These are phyloP conservation scores for Geophilus truncorum DNA, from an alignment of 2,888 invertebrate genomes.

Conservation along the genomic window DNA sequence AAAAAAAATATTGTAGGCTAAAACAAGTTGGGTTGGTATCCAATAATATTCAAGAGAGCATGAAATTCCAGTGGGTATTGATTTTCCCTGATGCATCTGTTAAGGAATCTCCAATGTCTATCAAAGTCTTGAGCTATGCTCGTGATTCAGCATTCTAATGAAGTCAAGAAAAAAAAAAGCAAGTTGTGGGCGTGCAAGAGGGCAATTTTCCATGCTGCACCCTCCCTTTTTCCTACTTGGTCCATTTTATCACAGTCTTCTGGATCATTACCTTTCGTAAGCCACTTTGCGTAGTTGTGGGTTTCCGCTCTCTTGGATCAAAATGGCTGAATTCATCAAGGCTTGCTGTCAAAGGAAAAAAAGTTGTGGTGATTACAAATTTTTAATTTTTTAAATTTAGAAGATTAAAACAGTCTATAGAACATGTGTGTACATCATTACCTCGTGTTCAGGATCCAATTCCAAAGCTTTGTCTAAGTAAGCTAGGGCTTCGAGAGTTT, in stretches of 20 bases:
- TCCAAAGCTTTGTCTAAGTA: slow-evolving; percentile 90
- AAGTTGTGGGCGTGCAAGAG: slow-evolving; percentile 17
- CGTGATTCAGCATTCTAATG: slow-evolving; percentile 22
- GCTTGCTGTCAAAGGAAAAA: slow-evolving; percentile 63
- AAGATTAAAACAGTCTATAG: not conserved
- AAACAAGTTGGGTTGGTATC: not conserved
- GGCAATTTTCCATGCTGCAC: slow-evolving; percentile 15
- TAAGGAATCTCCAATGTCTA: slow-evolving; percentile 27
- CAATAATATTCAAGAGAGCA: slow-evolving; percentile 25
- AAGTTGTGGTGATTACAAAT: not conserved
- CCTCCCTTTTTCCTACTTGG: slow-evolving; percentile 7
- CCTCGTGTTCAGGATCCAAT: slow-evolving; percentile 86
- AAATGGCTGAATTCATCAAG: slow-evolving; percentile 86
- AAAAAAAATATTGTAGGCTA: not conserved
- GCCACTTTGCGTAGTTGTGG: slow-evolving; percentile 67
- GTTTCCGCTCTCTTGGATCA: slow-evolving; percentile 82
- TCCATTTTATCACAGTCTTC: slow-evolving; percentile 30
- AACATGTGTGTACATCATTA: slow-evolving; percentile 39
- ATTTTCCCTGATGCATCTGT: slow-evolving; percentile 17
- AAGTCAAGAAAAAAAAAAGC: slow-evolving; percentile 12
- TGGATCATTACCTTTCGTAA: slow-evolving; percentile 32
- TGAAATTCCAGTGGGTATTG: slow-evolving; percentile 25
- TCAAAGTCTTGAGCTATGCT: slow-evolving; percentile 19
- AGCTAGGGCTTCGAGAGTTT: slow-evolving; percentile 81
- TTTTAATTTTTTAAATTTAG: not conserved